Evolutionary conservation across 2,797 vertebrate genomes (phyloP), one percentile per base, ranked within the genome.

Genomic region (Pseudochaenichthys georgianus): DNA sequence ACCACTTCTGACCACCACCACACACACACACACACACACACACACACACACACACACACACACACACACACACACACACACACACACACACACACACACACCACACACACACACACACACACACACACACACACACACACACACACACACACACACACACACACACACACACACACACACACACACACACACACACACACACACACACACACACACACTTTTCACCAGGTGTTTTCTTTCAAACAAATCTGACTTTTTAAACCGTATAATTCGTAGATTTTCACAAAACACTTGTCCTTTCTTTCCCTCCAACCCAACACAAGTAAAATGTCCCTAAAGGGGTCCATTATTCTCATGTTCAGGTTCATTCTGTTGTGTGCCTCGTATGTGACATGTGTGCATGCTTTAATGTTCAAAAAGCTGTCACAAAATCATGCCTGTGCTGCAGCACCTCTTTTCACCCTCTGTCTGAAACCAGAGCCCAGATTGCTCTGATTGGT

Each of bases 1-100:
- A 88, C 75, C 90, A 89, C 86, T 84, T 89, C 84, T 90, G 88
- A 85, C 87, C 93, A 95, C 93, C n/a, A n/a, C n/a, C 70, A 53
- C 68, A 65, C 47, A 43, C 38, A 60, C 62, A 57, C 47, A 66
- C 57, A 72, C 21, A 52, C 75, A 71, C 54, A 61, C 23, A 58
- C 67, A 70, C 57, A 70, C 46, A 38, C 34, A 38, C 34, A 38
- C 34, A 38, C 34, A 38, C 34, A 38, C 34, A 38, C 34, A 34
- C 34, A 34, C 34, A 34, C 34, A 21, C 34, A 34, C 95, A 92
- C 46, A 64, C 68, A 73, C 68, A n/a, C n/a, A n/a, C n/a, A n/a
- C n/a, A n/a, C n/a, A n/a, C n/a, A n/a, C n/a, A n/a, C n/a, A n/a
- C n/a, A n/a, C n/a, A n/a, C n/a, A n/a, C n/a, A n/a, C n/a, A n/a